Base-by-base conservation (phyloP, 2,888 invertebrate species). In the Pristionchus entomophagus region DNA sequence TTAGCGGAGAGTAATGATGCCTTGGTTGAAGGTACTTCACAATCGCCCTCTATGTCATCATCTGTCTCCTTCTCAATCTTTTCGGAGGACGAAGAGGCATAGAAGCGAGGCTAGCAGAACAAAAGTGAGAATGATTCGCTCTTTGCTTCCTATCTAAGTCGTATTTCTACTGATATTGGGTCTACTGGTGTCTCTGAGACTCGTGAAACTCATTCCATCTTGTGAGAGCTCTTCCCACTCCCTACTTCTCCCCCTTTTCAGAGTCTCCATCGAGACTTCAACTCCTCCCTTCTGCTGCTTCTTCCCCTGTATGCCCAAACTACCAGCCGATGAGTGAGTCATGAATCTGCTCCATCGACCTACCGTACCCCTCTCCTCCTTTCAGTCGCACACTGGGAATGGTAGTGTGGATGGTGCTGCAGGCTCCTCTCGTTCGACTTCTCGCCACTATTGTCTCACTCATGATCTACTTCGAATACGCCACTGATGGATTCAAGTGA, bases 241-340 rank as follows among this genome's bases (percentile, higher is more conserved):
- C 22, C 59, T 59, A 26, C 22, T 22, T 26, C 35, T 26, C 26
- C 29, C 6, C 29, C 29, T 32, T 26, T 81, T 29, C 56, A 82
- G 82, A 49, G 45, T 59, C 5, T 41, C 49, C 6, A 84, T 84
- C 35, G 82, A 81, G 62, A 81, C 81, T 19, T 86, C 91, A 26
- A 92, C 92, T 29, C 92, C 92, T 32, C 92, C 92, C 17, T 92
- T 92, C 86, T 92, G 92, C 87, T 92, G 92, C 86, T 88, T 92
- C 53, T 91, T 92, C 81, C 92, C 92, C 22, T 92, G 91, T 78
- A 88, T 92, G 59, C 92, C 92, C n/a, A 90, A 92, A 59, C 89
- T 92, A 29, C 85, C 89, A 41, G 77, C 92, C 35, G 91, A 92
- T 85, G 87, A 89, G 89, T 90, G 53, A 86, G 87, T 56, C 22